Evolutionary conservation across 1,140 invertebrate species (phyloP), one percentile per base, ranked within the genome.

Genomic region (Micrasema longulum): DNA sequence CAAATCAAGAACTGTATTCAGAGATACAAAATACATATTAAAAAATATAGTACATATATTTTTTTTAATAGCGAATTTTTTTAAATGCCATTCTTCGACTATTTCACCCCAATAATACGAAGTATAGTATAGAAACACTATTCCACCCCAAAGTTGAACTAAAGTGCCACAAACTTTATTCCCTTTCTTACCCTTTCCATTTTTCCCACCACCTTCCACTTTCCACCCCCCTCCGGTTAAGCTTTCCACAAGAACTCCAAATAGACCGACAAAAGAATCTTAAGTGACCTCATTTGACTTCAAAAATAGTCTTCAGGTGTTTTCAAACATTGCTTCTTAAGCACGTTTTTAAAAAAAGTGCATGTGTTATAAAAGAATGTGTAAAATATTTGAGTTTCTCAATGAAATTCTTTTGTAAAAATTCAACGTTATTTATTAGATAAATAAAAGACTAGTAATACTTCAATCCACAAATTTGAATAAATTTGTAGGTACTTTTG

Each of bases 241-340:
- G 36, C 14, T 14, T 41, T 41, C 55, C 55, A 60, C 22, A 60
- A 41, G 55, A 60, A 60, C 22, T 38, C 55, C 35, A 60, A 60
- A 60, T 60, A 18, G 35, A 60, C 35, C 55, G 35, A 60, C 55
- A 60, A 60, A 60, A 60, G 55, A 60, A 60, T 60, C 41, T 35
- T 60, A 60, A 60, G 55, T 60, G 55, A 60, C 55, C 36, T 60
- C 55, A 60, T 60, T 35, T 60, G 55, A 60, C 55, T 41, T 38
- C 14, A 31, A 31, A 57, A 60, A 38, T 9, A 35, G n/a, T 18
- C 16, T 20, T 11, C 16, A 20, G 10, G 47, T 7, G 18, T 22
- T 22, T 48, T 48, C 18, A 6, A 22, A 20, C 14, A 9, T 14
- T 14, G n/a, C n/a, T 45, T 45, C 5, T 38, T 5, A 7, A 7